Base-by-base conservation (phyloP, 1,140 invertebrate species). In the Anastrepha ludens region DNA sequence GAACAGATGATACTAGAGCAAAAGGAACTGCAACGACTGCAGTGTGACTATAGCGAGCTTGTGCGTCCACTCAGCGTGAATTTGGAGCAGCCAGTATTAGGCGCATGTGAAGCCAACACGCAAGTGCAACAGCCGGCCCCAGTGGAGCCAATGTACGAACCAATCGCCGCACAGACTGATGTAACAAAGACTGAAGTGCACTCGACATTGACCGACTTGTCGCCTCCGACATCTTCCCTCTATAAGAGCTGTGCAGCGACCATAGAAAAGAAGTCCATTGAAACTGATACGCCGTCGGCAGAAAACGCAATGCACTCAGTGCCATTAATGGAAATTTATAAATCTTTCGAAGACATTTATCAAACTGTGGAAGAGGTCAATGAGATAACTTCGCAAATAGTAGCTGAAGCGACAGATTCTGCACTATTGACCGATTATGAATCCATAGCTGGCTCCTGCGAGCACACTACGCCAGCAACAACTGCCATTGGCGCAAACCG, bases 1-100 rank as follows among this genome's bases (percentile, higher is more conserved):
- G 90, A 91, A 88, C 90, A 90, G 47, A 90, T 91, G 90, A 90
- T 91, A 41, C 91, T 91, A 90, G 91, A 93, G 86, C 90, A 93
- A 58, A 92, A 92, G 89, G 89, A 90, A 8, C 0, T 88, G 67
- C 81, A 65, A 64, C 67, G 65, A 44, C 58, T 64, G 13, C 15
- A 29, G 62, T 13, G 47, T 74, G 20, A 9, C 47, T 81, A 81
- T 50, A 81, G 74, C 47, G 74, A 81, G 59, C 9, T 60, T 41
- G 44, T 86, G 13, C 85, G 85, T 20, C 85, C 85, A 58, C n/a
- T 58, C 5, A 87, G 86, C 41, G 17, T 55, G 7, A 17, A 64
- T 7, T 64, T 55, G 17, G 86, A 65, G 13, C 55, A 64, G 64
- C 60, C 86, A 55, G 2, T 50, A 17, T 44, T 60, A 39, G 74